Evolutionary conservation across 2,888 invertebrate genomes (phyloP), one percentile per base, ranked within the genome.

Genomic region (Brenthis hecate): DNA sequence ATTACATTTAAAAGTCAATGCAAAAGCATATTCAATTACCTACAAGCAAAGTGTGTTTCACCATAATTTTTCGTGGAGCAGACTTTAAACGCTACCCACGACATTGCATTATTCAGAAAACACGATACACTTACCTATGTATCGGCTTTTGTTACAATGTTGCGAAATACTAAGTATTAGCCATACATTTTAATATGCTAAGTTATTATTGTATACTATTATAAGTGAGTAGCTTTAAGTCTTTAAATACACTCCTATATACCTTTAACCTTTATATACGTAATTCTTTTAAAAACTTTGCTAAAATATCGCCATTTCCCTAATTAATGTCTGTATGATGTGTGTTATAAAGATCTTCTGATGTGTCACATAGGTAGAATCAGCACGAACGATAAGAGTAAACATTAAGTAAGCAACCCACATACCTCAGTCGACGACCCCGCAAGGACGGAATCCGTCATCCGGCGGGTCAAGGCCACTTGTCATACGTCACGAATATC

Each of bases 371-470:
- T 62, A 19, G 58, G 56, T 61, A 47, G 48, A 62, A 61, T 62
- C 63, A 66, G 64, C 69, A 63, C 62, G 53, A 64, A 55, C 69
- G 71, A 64, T 63, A 69, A 71, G 69, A 57, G 69, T 60, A 60
- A 60, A 63, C 66, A 60, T 66, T 69, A 69, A 69, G 74, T 72
- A 73, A 75, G 76, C 76, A 74, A 76, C 76, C 82, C 85, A 85
- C 85, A 86, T 84, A 81, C 73, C 72, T 80, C 78, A 68, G 75
- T 86, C 88, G 81, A 77, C 82, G 90, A 89, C 89, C 91, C 82
- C 85, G 80, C 92, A 92, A 92, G 92, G 92, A 89, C 91, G 90
- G 85, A 85, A 91, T 90, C 85, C 87, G 90, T 92, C 91, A 92
- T 88, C 81, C 83, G 80, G 77, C 72, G 80, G 89, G 89, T 88